Conservation (phyloP, 2,888 invertebrate genomes). For the Campoletis raptor region DNA sequence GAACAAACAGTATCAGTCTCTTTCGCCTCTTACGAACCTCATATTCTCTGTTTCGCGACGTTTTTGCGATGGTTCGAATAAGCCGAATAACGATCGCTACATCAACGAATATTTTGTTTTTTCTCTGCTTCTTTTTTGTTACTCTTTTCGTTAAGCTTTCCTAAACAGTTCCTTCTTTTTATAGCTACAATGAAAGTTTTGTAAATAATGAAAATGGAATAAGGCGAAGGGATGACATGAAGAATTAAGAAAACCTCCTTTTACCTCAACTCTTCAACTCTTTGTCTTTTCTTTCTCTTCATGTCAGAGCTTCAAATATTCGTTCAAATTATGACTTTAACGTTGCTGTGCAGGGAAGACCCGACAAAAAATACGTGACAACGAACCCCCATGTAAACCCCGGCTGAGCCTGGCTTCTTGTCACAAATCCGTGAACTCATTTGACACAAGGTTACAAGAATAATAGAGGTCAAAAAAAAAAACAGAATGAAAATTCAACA, state of each 20-base stretch:
- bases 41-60: neutral
- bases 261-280: neutral
- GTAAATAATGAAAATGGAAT: neutral
- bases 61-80: slow-evolving; percentile 2
- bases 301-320: neutral
- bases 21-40: neutral
- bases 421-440: slow-evolving; percentile 38
- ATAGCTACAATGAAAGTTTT: neutral
- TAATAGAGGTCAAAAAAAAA: neutral
- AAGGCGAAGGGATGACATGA: neutral
- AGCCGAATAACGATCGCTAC: slow-evolving; percentile 18
- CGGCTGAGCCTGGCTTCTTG: slow-evolving; percentile 8
- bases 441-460: slow-evolving; percentile 23
- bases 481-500: slow-evolving; percentile 5
- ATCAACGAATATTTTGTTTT: neutral
- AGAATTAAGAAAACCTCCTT: neutral
- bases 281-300: neutral
- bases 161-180: neutral
- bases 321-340: slow-evolving; percentile 18
- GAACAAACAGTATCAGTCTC: slow-evolving; percentile 38
- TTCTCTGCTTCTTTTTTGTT: neutral
- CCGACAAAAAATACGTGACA: neutral
- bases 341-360: slow-evolving; percentile 24
- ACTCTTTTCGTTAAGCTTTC: neutral
- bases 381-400: slow-evolving; percentile 14